Conservation (phyloP, 2,797 vertebrate genomes). For the Pelobates cultripes region DNA sequence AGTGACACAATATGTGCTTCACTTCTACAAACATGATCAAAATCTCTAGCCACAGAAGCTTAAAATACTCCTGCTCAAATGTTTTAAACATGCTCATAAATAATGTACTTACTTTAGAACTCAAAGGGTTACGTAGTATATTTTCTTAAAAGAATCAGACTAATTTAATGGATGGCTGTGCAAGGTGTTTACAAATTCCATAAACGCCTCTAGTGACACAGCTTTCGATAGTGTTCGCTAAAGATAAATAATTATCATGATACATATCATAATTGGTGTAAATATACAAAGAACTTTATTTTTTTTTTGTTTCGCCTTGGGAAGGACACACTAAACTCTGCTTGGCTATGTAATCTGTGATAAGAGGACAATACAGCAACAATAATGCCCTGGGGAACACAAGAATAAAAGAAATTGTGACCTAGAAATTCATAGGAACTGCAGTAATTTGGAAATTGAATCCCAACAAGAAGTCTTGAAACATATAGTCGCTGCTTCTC, state of each 20-base stretch:
- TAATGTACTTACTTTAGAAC: too few species aligned
- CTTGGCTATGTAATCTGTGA: slow-evolving; percentile 16
- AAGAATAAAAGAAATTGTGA: slow-evolving; percentile 54
- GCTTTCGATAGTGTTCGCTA: background rate
- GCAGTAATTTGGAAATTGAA: slow-evolving; percentile 58
- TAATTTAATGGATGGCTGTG: background rate
- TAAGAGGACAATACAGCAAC: slow-evolving; percentile 5
- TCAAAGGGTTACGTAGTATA: too few species aligned
- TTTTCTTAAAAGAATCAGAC: background rate
- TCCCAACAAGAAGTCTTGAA: slow-evolving; percentile 57
- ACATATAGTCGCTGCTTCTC: slow-evolving; percentile 60
- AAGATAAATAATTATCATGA: background rate
- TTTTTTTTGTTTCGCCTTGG: background rate
- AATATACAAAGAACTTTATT: background rate
- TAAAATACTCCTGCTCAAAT: too few species aligned
- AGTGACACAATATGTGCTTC: too few species aligned
- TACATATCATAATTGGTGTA: background rate
- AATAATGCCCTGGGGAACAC: slow-evolving; percentile 50
- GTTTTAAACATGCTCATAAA: too few species aligned
- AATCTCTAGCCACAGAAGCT: too few species aligned
- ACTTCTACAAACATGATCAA: too few species aligned
- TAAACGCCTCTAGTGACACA: background rate
- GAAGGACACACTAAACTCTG: slow-evolving; percentile 28
- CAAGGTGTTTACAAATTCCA: background rate
- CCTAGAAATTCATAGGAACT: slow-evolving; percentile 61